phyloP scores from a whole-genome alignment of 2,888 invertebrate species.

The Phyllotreta cruciferae region DNA sequence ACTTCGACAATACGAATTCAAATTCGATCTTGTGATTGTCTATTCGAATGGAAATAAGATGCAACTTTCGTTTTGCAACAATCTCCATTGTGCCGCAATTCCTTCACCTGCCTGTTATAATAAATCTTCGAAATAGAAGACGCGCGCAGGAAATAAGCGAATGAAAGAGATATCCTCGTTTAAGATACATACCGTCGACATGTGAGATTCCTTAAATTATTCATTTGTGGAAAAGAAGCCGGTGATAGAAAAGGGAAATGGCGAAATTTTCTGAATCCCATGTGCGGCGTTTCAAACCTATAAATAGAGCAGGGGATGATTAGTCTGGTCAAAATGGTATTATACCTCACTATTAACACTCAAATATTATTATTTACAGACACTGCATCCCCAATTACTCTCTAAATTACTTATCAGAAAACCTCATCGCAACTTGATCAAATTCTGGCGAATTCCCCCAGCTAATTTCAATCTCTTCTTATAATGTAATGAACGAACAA shows the following conservation, averaged over 20 bases:
- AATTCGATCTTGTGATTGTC: slow-evolving; percentile 8
- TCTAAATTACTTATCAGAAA: too few species aligned
- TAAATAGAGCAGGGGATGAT: background rate
- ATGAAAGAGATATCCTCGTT: slow-evolving; percentile 20
- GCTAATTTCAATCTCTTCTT: too few species aligned
- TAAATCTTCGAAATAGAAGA: slow-evolving; percentile 17
- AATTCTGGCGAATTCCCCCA: too few species aligned
- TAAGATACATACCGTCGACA: slow-evolving; percentile 31
- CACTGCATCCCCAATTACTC: too few species aligned
- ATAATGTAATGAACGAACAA: too few species aligned
- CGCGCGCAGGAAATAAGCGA: slow-evolving; percentile 7
- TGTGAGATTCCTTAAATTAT: slow-evolving; percentile 39
- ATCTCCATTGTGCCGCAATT: slow-evolving; percentile 23
- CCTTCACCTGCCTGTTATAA: slow-evolving; percentile 28
- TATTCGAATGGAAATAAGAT: slow-evolving; percentile 20
- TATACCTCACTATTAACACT: too few species aligned
- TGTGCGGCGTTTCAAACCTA: slow-evolving; percentile 22
- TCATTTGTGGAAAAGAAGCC: slow-evolving; percentile 33
- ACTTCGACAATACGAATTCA: slow-evolving; percentile 17
- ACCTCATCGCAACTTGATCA: too few species aligned
- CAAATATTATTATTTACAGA: too few species aligned
- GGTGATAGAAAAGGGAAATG: slow-evolving; percentile 26
- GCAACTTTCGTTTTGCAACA: slow-evolving; percentile 23
- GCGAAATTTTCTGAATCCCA: slow-evolving; percentile 25
- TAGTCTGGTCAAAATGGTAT: slow-evolving; percentile 6